Evolutionary conservation across 2,888 invertebrate genomes (phyloP), one percentile per base, ranked within the genome.

Genomic region (Norana najaformis): DNA sequence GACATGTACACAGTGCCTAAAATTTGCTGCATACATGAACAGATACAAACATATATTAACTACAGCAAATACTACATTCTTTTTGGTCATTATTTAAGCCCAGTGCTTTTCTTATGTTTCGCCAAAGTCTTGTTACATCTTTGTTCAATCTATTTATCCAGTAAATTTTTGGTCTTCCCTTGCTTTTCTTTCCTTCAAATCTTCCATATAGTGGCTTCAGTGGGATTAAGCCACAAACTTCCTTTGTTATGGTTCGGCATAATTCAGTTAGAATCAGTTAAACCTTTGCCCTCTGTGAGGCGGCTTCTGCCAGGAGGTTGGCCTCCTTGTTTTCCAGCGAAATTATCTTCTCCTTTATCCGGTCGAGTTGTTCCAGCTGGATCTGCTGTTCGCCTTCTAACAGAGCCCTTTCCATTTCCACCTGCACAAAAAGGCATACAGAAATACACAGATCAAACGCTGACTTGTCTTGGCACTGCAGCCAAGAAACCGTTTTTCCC

Each of bases 311-410:
- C 94, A 98, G 97, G 91, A 97, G 96, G 91, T 96, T 96, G 94
- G 96, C 96, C 36, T 97, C 96, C 93, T 96, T 96, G 91, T 96
- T 96, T 92, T 96, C 96, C 88, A 89, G 90, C 36, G 34, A 83
- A n/a, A 34, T 47, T 20, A 90, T 90, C 34, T 89, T 69, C 37
- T 69, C 35, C 83, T 88, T 83, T 23, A 88, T 89, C 36, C 39
- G 36, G 0, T 91, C 83, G 13, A 91, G 90, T 41, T 91, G 90
- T 38, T 35, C 88, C 53, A 98, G 95, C 94, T 97, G 97, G 0
- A 97, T 96, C 93, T 97, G 96, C 93, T 97, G 96, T 94, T 98
- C 98, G 0, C 98, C 98, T 92, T 97, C 96, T 91, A 98, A 96
- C 88, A 98, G 95, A 0, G 98, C 97, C 94, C 97, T 97, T 94